Conservation (phyloP, 1,140 invertebrate genomes). For the Dolichoris vasculosae region DNA sequence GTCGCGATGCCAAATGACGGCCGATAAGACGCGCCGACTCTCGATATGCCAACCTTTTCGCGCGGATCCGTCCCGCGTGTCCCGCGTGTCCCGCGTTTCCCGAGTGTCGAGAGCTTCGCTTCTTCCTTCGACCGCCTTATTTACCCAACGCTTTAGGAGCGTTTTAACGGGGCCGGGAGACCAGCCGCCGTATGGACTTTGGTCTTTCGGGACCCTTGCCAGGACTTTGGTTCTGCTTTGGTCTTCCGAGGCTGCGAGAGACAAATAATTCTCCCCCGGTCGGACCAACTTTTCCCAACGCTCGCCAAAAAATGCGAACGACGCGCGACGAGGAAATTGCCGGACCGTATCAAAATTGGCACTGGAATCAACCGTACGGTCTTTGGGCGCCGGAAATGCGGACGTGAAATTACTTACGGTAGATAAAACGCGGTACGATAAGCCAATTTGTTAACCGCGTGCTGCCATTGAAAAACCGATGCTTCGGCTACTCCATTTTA, state of each 20-base stretch:
- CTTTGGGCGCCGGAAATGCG: neutral
- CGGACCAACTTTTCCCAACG: too few relatives aligned
- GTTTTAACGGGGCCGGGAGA: too few relatives aligned
- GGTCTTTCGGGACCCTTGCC: too few relatives aligned
- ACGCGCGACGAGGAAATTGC: neutral
- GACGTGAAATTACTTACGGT: neutral
- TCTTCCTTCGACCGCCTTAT: too few relatives aligned
- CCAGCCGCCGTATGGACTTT: too few relatives aligned
- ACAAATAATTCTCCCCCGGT: too few relatives aligned
- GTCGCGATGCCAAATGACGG: neutral
- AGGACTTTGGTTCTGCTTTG: too few relatives aligned
- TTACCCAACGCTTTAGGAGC: too few relatives aligned
- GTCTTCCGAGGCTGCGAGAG: too few relatives aligned
- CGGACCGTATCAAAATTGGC: neutral
- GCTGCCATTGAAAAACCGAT: neutral
- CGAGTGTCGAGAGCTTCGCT: too few relatives aligned
- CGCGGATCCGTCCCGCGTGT: neutral
- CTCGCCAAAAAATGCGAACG: neutral
- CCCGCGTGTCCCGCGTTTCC: neutral
- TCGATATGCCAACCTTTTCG: neutral
- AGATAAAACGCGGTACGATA: neutral
- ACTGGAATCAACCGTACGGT: neutral
- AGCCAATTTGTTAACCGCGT: constrained; percentile 5
- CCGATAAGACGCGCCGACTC: neutral
- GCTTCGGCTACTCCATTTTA: neutral